Evolutionary conservation across 2,888 invertebrate genomes (phyloP).

Genomic region (Clistopyga incitator): DNA sequence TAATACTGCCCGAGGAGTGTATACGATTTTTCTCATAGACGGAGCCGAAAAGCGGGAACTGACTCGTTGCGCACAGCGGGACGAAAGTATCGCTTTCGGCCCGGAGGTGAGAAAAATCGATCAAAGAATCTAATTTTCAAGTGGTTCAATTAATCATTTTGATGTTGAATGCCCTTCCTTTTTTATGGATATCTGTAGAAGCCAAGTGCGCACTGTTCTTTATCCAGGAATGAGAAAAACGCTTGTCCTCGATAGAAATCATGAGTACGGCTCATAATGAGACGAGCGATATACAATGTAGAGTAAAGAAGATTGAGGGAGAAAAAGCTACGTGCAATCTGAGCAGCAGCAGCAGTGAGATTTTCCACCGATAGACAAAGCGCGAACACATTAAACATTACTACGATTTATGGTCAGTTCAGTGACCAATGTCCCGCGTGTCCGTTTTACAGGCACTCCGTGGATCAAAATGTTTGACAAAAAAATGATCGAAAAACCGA

Average conservation of each 20-base stretch:
- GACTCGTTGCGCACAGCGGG: too few relatives aligned
- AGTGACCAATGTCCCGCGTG: not conserved
- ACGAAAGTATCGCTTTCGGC: too few relatives aligned
- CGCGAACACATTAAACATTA: constrained; percentile 1
- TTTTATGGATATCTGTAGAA: not conserved
- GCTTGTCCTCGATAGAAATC: not conserved
- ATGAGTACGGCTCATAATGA: not conserved
- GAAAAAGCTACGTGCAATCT: not conserved
- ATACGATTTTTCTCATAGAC: too few relatives aligned
- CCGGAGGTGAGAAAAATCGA: too few relatives aligned
- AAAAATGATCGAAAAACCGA: not conserved
- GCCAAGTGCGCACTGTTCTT: not conserved
- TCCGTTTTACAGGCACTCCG: not conserved
- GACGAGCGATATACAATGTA: not conserved
- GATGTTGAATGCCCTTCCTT: too few relatives aligned
- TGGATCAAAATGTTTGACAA: not conserved
- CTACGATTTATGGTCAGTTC: constrained; percentile 6
- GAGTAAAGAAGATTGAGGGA: not conserved
- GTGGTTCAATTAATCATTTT: too few relatives aligned
- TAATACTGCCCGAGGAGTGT: too few relatives aligned
- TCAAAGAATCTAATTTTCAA: too few relatives aligned
- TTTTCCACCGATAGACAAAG: constrained; percentile 2
- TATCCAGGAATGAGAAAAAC: not conserved
- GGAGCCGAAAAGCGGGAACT: too few relatives aligned
- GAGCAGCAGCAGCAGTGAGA: not conserved